Evolutionary conservation across 2,113 vertebrate genomes (phyloP), one percentile per base, ranked within the genome.

Genomic region (Pelecanoides urinatrix): DNA sequence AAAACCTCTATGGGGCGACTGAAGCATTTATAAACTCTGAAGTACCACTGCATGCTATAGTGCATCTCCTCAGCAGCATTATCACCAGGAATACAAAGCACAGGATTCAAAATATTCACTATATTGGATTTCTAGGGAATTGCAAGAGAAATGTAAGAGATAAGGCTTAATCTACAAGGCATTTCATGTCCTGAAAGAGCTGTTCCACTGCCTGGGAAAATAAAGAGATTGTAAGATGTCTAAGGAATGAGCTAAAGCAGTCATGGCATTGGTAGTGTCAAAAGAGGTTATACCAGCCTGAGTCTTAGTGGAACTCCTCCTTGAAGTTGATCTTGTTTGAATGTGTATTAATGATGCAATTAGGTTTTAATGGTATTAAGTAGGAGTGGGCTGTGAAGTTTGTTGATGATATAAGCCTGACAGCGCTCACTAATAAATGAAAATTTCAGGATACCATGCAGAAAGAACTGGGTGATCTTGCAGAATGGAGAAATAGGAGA

Each of bases 291-390:
- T 34, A 56, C 29, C n/a, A 72, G 27, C 7, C 13, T 45, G 45
- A 50, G 29, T 63, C 42, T 77, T 68, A 70, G 11, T 21, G 38
- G 50, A 94, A 89, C 50, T 59, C 56, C 62, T 86, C 34, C 63
- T 88, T 86, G 38, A 86, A 92, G 59, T 0, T 73, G 45, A 73
- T 92, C 76, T 80, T 70, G 16, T 80, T 86, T 88, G 88, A 95
- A 86, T 77, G 26, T 45, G 38, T 86, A 84, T 94, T 92, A 96
- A 81, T 71, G 65, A 84, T 74, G 68, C 38, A 80, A 74, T 94
- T 86, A 91, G n/a, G 19, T 77, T 92, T 84, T 89, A 91, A 81
- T 44, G 42, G n/a, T 63, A 15, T 25, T 72, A 90, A 92, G 82
- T 32, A 63, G 56, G 36, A 94, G 56, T 11, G 34, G 68, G 8